Evolutionary conservation across 2,113 vertebrate species (phyloP), one percentile per base, ranked within the genome.

Genomic region (Eolophus roseicapilla): DNA sequence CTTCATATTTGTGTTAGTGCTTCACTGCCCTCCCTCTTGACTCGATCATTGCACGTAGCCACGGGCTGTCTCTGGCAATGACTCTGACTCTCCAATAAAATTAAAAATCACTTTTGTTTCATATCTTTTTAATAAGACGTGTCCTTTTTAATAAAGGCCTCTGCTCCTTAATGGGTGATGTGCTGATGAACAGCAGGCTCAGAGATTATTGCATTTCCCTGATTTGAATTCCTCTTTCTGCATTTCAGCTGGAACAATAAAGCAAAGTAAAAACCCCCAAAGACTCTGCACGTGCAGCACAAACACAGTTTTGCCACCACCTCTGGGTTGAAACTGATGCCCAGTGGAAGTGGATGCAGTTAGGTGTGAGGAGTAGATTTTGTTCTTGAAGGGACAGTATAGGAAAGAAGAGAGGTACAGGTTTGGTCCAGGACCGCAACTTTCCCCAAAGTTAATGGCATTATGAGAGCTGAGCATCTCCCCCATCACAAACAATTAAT

Each of bases 51-150:
- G 80, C 96, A 88, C 7, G 75, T 97, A 96, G 97, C 98, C 95
- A 68, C 18, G 20, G 95, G 97, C 97, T 95, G 91, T 97, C 95
- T 97, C 91, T 75, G 84, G 80, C 95, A 93, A 94, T 88, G 96
- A 69, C 91, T 97, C 75, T 33, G 96, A 70, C 95, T 98, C 90
- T 96, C 87, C 97, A 94, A 77, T 98, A 97, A 98, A 97, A 97
- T 97, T 94, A 98, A 98, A 97, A 97, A 97, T 95, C 94, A 95
- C 91, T 97, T 98, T 95, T 97, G 91, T 93, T 95, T 96, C 91
- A 91, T 95, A 88, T 96, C 89, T 95, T 95, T 93, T 93, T 93
- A 96, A 95, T 96, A 93, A 95, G 73, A 85, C 1, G 4, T 78
- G 70, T 85, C 91, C 93, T 95, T 86, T 94, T 95, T 92, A 97